Evolutionary conservation across 2,113 vertebrate species (phyloP).

Genomic region (Illadopsis cleaveri): DNA sequence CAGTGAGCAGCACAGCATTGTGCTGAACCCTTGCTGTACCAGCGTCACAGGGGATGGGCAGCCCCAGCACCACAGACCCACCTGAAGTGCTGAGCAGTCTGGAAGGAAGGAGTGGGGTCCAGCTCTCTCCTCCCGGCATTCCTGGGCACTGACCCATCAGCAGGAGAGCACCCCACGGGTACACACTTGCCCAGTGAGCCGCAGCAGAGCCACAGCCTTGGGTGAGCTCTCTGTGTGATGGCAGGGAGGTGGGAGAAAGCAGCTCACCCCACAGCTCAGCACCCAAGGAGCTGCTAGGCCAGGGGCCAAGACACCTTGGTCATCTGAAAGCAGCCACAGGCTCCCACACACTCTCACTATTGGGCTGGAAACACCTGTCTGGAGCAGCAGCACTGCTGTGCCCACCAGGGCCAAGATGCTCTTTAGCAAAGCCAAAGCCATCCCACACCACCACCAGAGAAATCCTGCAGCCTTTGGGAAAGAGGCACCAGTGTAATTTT

Average conservation of each 20-base stretch:
- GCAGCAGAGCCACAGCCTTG: neutral
- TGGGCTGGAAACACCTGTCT: neutral
- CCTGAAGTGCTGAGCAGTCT: neutral
- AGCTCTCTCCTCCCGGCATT: neutral
- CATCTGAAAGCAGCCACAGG: neutral
- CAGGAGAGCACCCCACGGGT: neutral
- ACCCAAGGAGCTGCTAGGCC: neutral
- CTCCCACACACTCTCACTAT: rapidly evolving
- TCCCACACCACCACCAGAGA: neutral
- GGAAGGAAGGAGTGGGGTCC: neutral
- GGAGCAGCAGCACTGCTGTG: rapidly evolving
- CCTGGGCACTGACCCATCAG: neutral
- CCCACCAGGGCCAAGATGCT: neutral
- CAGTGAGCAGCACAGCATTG: rapidly evolving
- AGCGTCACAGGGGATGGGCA: rapidly evolving
- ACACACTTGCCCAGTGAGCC: neutral
- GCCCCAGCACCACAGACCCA: neutral
- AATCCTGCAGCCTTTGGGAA: neutral
- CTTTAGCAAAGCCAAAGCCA: neutral
- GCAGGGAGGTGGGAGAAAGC: neutral
- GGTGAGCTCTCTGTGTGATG: neutral
- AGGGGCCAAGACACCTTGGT: neutral
- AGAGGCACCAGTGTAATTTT: neutral
- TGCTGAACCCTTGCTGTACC: neutral
- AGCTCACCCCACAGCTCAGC: neutral